Evolutionary conservation across 2,113 vertebrate species (phyloP).

Genomic region (Channa argus): DNA sequence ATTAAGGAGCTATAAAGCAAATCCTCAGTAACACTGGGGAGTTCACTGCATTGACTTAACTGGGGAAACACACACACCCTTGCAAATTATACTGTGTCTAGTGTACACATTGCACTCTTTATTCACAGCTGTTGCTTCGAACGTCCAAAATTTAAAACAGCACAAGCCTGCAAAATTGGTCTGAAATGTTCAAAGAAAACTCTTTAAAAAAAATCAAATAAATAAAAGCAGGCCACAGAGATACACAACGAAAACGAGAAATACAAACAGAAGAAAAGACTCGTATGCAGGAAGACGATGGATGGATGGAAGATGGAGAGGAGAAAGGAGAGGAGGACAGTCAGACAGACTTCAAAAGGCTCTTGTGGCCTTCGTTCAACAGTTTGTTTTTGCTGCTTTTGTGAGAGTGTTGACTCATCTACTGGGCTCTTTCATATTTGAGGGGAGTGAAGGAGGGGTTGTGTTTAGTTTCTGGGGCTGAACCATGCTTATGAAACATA

Average conservation of each 20-base stretch:
- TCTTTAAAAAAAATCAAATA: constrained; percentile 12
- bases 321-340: constrained; percentile 22
- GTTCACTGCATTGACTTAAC: not conserved
- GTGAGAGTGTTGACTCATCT: constrained; percentile 53
- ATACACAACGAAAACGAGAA: not conserved
- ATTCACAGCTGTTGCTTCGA: not conserved
- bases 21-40: not conserved
- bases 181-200: not conserved
- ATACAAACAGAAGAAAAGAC: constrained; percentile 9
- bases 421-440: constrained; percentile 47
- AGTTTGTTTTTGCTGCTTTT: constrained; percentile 51
- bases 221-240: not conserved
- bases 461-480: constrained; percentile 46
- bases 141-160: not conserved
- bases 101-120: not conserved
- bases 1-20: too few species aligned
- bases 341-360: constrained; percentile 30
- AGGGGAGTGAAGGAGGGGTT: constrained; percentile 4
- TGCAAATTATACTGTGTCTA: not conserved
- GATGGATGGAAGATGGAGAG: constrained; percentile 17
- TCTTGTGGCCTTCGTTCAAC: constrained; percentile 22
- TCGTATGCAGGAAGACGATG: not conserved
- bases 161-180: not conserved
- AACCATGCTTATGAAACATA: constrained; percentile 52
- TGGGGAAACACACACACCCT: not conserved